Percentiles rank a stretch among this genome's conserved stretches.
These are phyloP conservation scores for Sylvia borin DNA, from an alignment of 2,797 vertebrate genomes.

Conservation along the genomic window DNA sequence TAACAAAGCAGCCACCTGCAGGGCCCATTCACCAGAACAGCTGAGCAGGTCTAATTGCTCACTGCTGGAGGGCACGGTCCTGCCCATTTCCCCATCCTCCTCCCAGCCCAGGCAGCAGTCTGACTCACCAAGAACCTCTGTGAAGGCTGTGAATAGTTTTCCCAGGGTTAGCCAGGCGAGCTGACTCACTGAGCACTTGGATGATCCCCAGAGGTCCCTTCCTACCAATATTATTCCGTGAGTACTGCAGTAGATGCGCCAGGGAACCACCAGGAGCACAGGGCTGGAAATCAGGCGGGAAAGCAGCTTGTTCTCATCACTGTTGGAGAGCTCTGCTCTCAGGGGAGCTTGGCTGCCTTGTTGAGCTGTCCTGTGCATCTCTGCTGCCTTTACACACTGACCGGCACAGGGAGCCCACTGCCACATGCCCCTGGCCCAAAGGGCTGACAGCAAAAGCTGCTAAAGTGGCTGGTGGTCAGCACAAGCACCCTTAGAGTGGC, in stretches of 20 bases:
- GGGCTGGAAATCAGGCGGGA: background rate
- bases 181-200: constrained; percentile 4
- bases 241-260: background rate
- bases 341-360: background rate
- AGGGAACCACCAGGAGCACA: background rate
- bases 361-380: background rate
- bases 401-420: background rate
- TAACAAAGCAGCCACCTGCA: constrained; percentile 11
- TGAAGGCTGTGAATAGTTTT: background rate
- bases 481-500: background rate
- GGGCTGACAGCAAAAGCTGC: background rate
- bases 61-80: background rate
- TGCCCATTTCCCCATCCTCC: background rate
- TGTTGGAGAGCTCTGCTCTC: background rate
- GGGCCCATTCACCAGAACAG: background rate
- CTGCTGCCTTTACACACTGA: background rate
- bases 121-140: background rate
- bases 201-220: background rate
- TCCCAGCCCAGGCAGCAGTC: background rate
- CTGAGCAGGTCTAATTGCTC: background rate
- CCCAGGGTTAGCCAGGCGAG: background rate
- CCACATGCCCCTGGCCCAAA: background rate
- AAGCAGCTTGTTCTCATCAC: background rate
- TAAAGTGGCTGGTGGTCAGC: background rate
- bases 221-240: background rate